Conservation (phyloP, 2,888 invertebrate species). For the Lacanobia oleracea region DNA sequence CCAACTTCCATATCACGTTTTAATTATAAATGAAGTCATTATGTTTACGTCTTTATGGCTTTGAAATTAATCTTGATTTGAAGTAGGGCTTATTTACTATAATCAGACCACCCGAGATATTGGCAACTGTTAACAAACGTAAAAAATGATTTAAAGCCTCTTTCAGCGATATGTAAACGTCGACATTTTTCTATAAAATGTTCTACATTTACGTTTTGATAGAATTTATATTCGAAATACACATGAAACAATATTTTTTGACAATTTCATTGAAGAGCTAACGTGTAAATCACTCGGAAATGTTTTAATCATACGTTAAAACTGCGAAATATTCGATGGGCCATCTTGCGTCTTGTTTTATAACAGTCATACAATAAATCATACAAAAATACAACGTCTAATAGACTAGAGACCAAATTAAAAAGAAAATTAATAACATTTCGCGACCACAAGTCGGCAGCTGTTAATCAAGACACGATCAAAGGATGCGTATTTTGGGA, state of each 20-base stretch:
- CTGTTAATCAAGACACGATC: conserved; percentile 88
- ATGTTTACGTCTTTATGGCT: neutral
- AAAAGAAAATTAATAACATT: conserved; percentile 89
- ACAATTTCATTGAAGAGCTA: conserved; percentile 58
- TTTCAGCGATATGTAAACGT: conserved; percentile 53
- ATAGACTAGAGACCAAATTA: conserved; percentile 83
- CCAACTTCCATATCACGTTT: neutral
- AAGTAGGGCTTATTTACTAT: neutral
- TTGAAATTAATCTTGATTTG: neutral
- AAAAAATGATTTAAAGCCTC: conserved; percentile 45
- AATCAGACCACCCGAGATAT: conserved; percentile 24
- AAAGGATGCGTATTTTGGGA: conserved; percentile 87
- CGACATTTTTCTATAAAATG: conserved; percentile 41
- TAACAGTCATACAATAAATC: conserved; percentile 76
- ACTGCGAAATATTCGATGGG: conserved; percentile 69
- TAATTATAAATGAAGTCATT: too few species aligned
- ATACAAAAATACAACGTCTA: conserved; percentile 78
- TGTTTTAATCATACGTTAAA: conserved; percentile 67
- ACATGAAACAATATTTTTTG: conserved; percentile 41
- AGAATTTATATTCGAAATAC: conserved; percentile 46
- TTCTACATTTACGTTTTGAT: conserved; percentile 45
- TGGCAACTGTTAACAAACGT: conserved; percentile 17
- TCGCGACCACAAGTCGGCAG: conserved; percentile 81
- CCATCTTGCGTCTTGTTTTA: conserved; percentile 71
- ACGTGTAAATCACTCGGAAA: conserved; percentile 66